phyloP scores from a whole-genome alignment of 2,888 invertebrate species.

The Lepidocyrtinus sp. region DNA sequence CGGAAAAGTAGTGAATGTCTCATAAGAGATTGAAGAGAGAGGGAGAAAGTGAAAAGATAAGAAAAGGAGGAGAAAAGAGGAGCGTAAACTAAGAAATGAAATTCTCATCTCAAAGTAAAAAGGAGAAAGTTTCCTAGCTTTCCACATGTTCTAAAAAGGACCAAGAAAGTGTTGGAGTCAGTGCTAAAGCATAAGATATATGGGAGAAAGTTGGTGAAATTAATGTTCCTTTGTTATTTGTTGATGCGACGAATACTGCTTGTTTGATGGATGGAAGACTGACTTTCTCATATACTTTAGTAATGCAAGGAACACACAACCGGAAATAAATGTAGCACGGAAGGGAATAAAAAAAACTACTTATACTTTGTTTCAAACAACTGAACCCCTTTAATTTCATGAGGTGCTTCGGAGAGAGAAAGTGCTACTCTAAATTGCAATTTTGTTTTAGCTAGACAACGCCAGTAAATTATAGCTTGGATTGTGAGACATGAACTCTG shows the following conservation, averaged over 20 bases:
- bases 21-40: constrained; percentile 50
- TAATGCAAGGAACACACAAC: not conserved
- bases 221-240: constrained; percentile 38
- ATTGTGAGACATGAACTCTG: too few relatives aligned
- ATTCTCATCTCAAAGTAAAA: constrained; percentile 44
- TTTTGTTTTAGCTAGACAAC: too few relatives aligned
- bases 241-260: constrained; percentile 33
- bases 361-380: too few relatives aligned
- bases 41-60: constrained; percentile 13
- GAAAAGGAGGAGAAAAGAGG: too few relatives aligned
- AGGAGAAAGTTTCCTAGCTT: constrained; percentile 35
- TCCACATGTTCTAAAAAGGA: too few relatives aligned
- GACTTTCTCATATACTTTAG: constrained; percentile 37
- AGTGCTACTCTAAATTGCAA: too few relatives aligned
- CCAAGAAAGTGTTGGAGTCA: too few relatives aligned
- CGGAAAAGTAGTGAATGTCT: constrained; percentile 56
- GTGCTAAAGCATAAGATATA: too few relatives aligned
- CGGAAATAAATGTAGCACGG: not conserved
- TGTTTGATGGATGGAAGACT: constrained; percentile 45
- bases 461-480: too few relatives aligned
- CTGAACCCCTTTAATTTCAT: too few relatives aligned
- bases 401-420: too few relatives aligned
- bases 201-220: constrained; percentile 31
- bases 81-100: constrained; percentile 41
- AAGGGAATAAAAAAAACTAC: not conserved